Evolutionary conservation across 2,888 invertebrate species (phyloP).

Genomic region (Siphonodentalium dalli): DNA sequence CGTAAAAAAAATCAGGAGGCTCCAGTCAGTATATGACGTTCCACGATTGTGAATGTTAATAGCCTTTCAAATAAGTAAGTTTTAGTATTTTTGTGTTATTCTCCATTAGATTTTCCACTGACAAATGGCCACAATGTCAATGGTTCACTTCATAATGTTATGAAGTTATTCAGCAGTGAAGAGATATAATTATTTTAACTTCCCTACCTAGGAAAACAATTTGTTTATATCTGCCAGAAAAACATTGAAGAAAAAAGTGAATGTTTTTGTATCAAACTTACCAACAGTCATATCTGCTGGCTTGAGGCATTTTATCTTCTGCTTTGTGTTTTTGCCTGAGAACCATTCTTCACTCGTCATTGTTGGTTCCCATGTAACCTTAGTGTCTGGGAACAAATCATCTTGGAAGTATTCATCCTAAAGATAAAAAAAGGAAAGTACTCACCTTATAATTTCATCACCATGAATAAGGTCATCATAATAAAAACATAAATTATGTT

Average conservation of each 20-base stretch:
- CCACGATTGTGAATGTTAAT: too few species aligned
- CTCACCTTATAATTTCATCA: too few species aligned
- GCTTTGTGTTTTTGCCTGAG: constrained; percentile 71
- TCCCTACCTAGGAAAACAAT: not conserved
- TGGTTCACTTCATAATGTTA: not conserved
- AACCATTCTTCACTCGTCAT: constrained; percentile 83
- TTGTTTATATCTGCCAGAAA: not conserved
- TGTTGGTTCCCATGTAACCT: constrained; percentile 84
- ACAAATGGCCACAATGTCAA: too few species aligned
- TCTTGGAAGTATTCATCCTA: constrained; percentile 97
- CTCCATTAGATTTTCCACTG: too few species aligned
- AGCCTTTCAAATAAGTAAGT: too few species aligned
- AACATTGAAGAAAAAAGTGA: not conserved
- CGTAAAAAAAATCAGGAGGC: too few species aligned
- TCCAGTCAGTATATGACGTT: too few species aligned
- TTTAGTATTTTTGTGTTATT: too few species aligned
- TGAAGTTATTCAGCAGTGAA: not conserved
- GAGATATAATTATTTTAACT: not conserved
- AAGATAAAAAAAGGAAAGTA: constrained; percentile 23
- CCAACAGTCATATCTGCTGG: constrained; percentile 83
- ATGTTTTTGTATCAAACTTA: constrained; percentile 29
- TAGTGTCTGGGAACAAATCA: constrained; percentile 92
- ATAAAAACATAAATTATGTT: too few species aligned
- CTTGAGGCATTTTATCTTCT: constrained; percentile 76
- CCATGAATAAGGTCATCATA: too few species aligned